These are phyloP conservation scores for Eledona agricola DNA, from an alignment of 2,888 invertebrate species.

Conservation along the genomic window DNA sequence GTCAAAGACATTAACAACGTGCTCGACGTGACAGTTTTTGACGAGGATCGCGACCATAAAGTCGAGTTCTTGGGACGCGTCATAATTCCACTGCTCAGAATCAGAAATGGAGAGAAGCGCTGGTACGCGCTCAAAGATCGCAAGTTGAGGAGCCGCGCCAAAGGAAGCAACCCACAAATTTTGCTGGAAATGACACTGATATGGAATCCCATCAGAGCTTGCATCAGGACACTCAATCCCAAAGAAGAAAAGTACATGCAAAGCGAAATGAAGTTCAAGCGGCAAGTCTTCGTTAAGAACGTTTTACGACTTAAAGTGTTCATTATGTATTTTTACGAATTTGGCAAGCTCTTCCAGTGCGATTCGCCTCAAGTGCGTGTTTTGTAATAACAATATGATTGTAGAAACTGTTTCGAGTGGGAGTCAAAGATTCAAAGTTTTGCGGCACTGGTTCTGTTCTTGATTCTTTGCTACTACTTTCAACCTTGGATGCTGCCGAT, in stretches of 20 bases:
- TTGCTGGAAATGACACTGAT: conserved; percentile 89
- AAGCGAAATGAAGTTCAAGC: conserved; percentile 93
- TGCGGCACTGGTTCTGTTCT: conserved; percentile 83
- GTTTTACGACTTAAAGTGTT: conserved; percentile 92
- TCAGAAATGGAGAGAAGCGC: conserved; percentile 88
- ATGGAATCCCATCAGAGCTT: conserved; percentile 95
- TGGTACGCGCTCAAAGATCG: conserved; percentile 98
- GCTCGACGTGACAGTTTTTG: conserved; percentile 94
- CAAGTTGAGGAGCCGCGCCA: conserved; percentile 88
- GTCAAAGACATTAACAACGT: conserved; percentile 96
- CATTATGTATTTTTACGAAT: conserved; percentile 86
- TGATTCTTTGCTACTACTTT: conserved; percentile 91
- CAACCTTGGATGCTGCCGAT: conserved; percentile 95
- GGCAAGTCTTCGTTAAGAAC: conserved; percentile 92
- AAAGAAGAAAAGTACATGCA: conserved; percentile 95
- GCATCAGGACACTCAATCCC: conserved; percentile 91
- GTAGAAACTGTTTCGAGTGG: conserved; percentile 96
- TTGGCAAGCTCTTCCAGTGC: conserved; percentile 90
- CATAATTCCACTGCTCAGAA: conserved; percentile 80
- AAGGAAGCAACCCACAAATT: conserved; percentile 91
- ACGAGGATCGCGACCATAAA: conserved; percentile 97
- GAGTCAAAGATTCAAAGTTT: conserved; percentile 88
- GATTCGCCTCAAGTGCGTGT: conserved; percentile 1
- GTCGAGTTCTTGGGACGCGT: conserved; percentile 94
- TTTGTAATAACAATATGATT: conserved; percentile 40